phyloP scores from a whole-genome alignment of 2,113 vertebrate species.

The Indicator maculatus region DNA sequence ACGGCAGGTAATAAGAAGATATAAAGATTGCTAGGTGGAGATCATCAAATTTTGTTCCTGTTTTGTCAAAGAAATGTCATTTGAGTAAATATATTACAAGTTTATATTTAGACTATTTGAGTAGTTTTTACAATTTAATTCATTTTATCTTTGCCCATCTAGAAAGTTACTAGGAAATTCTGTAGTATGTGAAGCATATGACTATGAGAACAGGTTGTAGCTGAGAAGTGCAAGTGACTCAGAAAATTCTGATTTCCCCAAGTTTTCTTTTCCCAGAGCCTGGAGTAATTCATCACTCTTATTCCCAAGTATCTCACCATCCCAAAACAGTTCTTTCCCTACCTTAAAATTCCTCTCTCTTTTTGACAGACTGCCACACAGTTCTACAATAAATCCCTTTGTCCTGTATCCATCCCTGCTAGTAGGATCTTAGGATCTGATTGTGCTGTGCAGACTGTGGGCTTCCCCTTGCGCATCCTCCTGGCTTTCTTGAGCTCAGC shows the following conservation, averaged over 20 bases:
- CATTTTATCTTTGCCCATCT: background rate
- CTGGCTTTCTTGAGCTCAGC: background rate
- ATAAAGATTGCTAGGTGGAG: background rate
- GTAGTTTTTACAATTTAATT: background rate
- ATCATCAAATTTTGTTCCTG: background rate
- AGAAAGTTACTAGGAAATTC: background rate
- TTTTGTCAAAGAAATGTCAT: background rate
- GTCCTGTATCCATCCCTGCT: background rate
- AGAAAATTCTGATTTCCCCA: background rate
- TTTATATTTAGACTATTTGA: background rate
- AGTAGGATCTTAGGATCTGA: background rate
- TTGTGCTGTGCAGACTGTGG: background rate
- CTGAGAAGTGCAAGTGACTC: background rate
- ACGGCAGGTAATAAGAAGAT: background rate
- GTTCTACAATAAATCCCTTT: background rate
- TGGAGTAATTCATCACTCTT: background rate
- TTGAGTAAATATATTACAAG: background rate
- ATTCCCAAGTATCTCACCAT: background rate
- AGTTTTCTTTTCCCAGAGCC: background rate
- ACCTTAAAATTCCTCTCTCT: background rate
- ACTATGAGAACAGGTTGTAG: background rate
- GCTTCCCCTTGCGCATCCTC: background rate
- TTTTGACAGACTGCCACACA: background rate
- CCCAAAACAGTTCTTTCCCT: rapidly evolving
- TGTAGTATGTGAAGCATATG: background rate